These are phyloP conservation scores for Syrmaticus mikado DNA, from an alignment of 2,113 vertebrate species.

Conservation along the genomic window DNA sequence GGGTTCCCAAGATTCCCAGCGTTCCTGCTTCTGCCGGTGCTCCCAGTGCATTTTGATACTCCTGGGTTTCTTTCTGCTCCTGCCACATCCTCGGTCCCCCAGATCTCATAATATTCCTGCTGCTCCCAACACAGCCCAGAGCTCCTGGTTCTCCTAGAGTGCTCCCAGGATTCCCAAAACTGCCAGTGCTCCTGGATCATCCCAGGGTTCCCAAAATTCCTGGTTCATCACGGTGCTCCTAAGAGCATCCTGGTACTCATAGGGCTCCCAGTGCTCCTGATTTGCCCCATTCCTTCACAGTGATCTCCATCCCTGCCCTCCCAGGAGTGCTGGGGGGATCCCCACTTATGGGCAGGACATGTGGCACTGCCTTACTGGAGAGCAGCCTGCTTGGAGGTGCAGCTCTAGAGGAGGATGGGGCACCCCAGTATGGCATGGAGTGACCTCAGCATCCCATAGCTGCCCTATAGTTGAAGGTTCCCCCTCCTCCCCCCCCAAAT, in stretches of 20 bases:
- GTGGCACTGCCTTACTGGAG: neutral
- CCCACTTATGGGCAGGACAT: neutral
- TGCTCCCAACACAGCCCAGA: neutral
- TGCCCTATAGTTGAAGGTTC: neutral
- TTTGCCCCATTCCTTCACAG: neutral
- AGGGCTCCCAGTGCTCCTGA: neutral
- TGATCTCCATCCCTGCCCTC: neutral
- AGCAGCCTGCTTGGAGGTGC: no score
- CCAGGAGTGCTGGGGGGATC: neutral
- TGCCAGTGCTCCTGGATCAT: neutral
- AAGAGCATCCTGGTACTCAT: neutral
- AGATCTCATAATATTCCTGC: no score
- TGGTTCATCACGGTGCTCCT: neutral
- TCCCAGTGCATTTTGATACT: neutral
- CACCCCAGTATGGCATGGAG: neutral
- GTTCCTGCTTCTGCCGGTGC: neutral
- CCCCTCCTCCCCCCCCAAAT: neutral
- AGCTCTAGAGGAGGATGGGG: neutral
- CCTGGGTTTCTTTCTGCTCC: neutral
- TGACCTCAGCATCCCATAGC: neutral
- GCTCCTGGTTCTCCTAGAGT: neutral
- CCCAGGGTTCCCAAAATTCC: neutral
- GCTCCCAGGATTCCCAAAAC: neutral
- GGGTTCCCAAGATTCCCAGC: neutral
- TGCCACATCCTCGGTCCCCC: rapidly evolving